A percentile compares a stretch with the other conserved stretches of the same genome.
phyloP scores from a whole-genome alignment of 2,113 vertebrate species.

The Gopherus evgoodei region DNA sequence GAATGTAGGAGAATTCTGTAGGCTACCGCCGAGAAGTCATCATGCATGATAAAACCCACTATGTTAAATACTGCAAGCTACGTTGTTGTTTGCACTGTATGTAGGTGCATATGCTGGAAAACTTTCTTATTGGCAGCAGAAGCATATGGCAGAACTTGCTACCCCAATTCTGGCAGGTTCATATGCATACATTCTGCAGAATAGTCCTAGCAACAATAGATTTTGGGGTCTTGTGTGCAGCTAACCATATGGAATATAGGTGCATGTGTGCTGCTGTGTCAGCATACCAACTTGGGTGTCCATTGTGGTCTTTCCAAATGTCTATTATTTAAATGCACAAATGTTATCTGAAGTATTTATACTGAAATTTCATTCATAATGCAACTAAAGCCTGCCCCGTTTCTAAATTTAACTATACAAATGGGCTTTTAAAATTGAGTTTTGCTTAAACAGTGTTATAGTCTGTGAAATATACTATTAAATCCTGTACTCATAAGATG shows the following conservation, averaged over 20 bases:
- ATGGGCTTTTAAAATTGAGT: background rate
- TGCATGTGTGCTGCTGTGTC: background rate
- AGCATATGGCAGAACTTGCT: background rate
- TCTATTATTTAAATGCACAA: background rate
- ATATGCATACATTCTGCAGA: background rate
- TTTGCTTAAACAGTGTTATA: background rate
- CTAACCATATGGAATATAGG: accelerated
- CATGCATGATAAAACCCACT: background rate
- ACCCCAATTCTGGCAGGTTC: background rate
- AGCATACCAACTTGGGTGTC: background rate
- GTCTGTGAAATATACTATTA: background rate
- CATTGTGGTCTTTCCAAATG: accelerated
- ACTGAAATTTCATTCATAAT: background rate
- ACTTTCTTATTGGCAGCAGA: background rate
- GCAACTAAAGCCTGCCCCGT: accelerated
- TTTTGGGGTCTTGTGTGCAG: accelerated
- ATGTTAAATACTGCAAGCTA: background rate
- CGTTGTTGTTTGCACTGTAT: background rate
- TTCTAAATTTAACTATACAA: background rate
- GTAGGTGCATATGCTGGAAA: background rate
- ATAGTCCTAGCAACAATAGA: background rate
- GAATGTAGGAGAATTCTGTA: background rate
- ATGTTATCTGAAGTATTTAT: background rate
- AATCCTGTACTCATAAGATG: background rate
- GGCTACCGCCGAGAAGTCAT: background rate